These are phyloP conservation scores for Drosophila stalkeri DNA, from an alignment of 2,888 invertebrate genomes.

Conservation along the genomic window DNA sequence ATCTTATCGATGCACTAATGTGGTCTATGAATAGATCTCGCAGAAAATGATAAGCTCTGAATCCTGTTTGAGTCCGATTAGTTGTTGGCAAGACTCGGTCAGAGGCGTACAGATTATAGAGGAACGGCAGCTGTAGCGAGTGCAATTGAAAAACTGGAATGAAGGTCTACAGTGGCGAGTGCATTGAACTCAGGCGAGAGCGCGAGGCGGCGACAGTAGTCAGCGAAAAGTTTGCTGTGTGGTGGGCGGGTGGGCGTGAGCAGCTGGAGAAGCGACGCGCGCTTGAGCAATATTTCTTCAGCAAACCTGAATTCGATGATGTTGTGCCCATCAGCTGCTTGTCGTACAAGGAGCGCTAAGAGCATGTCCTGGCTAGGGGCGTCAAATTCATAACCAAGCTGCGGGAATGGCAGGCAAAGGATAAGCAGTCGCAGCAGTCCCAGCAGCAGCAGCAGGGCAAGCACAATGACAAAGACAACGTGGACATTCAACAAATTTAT, in stretches of 20 bases:
- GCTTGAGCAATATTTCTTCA: slow-evolving; percentile 71
- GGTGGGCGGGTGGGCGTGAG: slow-evolving; percentile 78
- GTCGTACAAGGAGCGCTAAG: slow-evolving; percentile 79
- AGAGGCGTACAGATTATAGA: no score
- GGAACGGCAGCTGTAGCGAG: neutral
- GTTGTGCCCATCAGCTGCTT: slow-evolving; percentile 63
- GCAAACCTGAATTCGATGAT: slow-evolving; percentile 74
- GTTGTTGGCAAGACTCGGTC: neutral
- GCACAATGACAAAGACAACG: slow-evolving; percentile 78
- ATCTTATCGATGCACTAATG: slow-evolving; percentile 1
- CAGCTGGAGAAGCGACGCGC: slow-evolving; percentile 64
- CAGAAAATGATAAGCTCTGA: slow-evolving; percentile 22
- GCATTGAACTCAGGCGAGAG: slow-evolving; percentile 69
- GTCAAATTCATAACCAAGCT: slow-evolving; percentile 88
- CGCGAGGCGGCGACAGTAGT: slow-evolving; percentile 65
- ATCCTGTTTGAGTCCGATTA: neutral
- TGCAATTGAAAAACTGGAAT: neutral
- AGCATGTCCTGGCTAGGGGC: slow-evolving; percentile 66
- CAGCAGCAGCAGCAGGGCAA: neutral
- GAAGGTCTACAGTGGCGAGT: slow-evolving; percentile 15
- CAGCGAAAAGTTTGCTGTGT: slow-evolving; percentile 77
- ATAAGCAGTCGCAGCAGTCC: neutral
- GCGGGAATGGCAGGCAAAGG: slow-evolving; percentile 86
- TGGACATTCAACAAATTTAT: slow-evolving; percentile 58
- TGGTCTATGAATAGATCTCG: neutral